A percentile compares a stretch with the other conserved stretches of the same genome.
Evolutionary conservation across 2,888 invertebrate species (phyloP).

Genomic region (Branchipolynoe longqiensis): DNA sequence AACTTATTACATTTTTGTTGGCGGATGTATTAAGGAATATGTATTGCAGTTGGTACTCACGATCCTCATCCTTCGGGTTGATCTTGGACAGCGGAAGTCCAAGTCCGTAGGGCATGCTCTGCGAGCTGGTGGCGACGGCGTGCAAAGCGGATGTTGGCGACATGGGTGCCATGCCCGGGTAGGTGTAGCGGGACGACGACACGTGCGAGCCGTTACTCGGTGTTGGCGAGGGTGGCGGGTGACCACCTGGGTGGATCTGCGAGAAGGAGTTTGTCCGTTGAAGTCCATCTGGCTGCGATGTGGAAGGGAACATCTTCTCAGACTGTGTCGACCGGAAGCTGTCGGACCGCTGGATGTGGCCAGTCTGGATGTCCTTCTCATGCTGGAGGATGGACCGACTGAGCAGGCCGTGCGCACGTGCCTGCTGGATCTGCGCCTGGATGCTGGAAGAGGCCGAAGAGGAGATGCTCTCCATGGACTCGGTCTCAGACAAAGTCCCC

Average conservation of each 20-base stretch:
- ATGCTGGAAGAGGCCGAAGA: conserved; percentile 80
- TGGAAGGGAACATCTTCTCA: conserved; percentile 91
- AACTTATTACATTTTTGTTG: too few species aligned
- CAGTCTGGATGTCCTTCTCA: conserved; percentile 86
- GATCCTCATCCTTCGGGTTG: conserved; percentile 62
- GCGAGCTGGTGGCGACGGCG: conserved; percentile 19
- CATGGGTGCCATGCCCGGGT: conserved; percentile 74
- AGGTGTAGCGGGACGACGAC: conserved; percentile 76
- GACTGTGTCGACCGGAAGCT: conserved; percentile 91
- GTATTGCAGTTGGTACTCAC: too few species aligned
- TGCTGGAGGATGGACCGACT: conserved; percentile 80
- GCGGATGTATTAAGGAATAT: too few species aligned
- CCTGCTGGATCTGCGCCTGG: conserved; percentile 87
- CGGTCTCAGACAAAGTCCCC: conserved; percentile 89
- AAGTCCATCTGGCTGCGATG: conserved; percentile 50
- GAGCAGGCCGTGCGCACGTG: conserved; percentile 87
- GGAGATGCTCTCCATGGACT: conserved; percentile 87
- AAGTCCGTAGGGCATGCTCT: conserved; percentile 54
- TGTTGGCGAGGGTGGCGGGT: conserved; percentile 75
- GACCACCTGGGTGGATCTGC: conserved; percentile 72
- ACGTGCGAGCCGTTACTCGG: conserved; percentile 74
- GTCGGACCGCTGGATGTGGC: conserved; percentile 83
- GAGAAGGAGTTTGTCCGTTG: conserved; percentile 74
- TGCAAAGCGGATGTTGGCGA: conserved; percentile 52
- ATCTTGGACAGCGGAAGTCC: conserved; percentile 64